Percentiles rank a stretch among this genome's conserved stretches.
phyloP scores from a whole-genome alignment of 2,888 invertebrate genomes.

The Dastarcus helophoroides region DNA sequence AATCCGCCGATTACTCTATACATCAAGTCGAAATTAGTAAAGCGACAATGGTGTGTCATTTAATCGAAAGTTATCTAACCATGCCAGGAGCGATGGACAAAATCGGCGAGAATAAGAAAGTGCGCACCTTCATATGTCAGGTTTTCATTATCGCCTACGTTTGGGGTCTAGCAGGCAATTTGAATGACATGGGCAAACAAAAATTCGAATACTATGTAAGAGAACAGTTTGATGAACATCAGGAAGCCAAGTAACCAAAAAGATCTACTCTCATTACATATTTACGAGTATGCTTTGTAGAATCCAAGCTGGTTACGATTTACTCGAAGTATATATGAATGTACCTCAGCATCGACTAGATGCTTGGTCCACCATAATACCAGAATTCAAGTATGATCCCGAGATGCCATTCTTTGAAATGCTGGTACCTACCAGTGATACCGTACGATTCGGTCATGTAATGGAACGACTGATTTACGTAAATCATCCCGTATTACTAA shows the following conservation, averaged over 20 bases:
- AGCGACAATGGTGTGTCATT: constrained; percentile 59
- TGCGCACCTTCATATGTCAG: constrained; percentile 57
- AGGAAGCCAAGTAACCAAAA: constrained; percentile 47
- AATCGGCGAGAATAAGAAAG: constrained; percentile 45
- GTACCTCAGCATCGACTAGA: constrained; percentile 58
- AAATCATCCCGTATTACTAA: constrained; percentile 71
- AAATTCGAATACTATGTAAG: constrained; percentile 58
- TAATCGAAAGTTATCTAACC: constrained; percentile 58
- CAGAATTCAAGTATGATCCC: constrained; percentile 58
- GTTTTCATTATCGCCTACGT: constrained; percentile 71
- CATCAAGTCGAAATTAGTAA: constrained; percentile 72
- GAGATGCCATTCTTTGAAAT: constrained; percentile 76
- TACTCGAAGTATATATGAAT: constrained; percentile 72
- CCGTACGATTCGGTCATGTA: constrained; percentile 73
- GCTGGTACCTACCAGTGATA: constrained; percentile 83
- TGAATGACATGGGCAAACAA: constrained; percentile 56
- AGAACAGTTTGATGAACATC: constrained; percentile 56
- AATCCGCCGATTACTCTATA: too few relatives aligned
- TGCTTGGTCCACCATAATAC: constrained; percentile 68
- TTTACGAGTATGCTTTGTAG: constrained; percentile 4
- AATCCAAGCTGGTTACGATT: constrained; percentile 28
- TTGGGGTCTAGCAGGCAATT: constrained; percentile 83
- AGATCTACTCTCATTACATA: background rate
- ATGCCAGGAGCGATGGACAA: constrained; percentile 43
- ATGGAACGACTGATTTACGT: constrained; percentile 62